Base-by-base conservation (phyloP, 2,113 vertebrate genomes). In the Benitochromis conjunctus region DNA sequence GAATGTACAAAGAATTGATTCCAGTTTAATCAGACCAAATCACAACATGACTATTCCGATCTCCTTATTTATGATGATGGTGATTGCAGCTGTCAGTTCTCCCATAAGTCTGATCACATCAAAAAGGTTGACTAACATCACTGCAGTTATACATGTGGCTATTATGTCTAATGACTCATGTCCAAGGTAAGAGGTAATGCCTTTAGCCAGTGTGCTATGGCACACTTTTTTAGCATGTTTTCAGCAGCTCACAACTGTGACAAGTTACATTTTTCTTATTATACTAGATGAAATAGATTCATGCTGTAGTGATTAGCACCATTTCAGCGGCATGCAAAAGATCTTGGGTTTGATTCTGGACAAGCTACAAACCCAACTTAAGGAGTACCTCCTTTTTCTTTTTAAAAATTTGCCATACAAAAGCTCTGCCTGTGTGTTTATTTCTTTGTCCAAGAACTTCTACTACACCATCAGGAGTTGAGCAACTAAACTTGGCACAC, bases 1-100 rank as follows among this genome's bases (percentile, higher is more conserved):
- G 81, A 83, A 85, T 86, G 83, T 69, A 84, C 55, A 86, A 41
- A 66, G 36, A 81, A 56, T 56, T 76, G 34, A 81, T 76, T 81
- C 13, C 81, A 56, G 46, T 34, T 88, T 55, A 84, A 64, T 77
- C 46, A 71, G 31, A 24, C 48, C n/a, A 29, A 34, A 80, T 48
- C 26, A 80, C 26, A 88, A 80, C 79, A 80, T n/a, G 4, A 71
- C 62, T 51, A 60, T 76, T 81, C 64, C 66, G 18, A 14, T 81
- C 56, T 64, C 1, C 9, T 34, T 21, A 34, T 41, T 24, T 34
- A 14, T 34, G 78, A 21, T 57, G 57, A 6, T 38, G 53, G 41
- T 24, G 9, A 26, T 41, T 31, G 4, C 43, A 55, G 66, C 48
- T 56, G 74, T 6, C 54, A 41, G 38, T 19, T 86, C 60, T 54